Base-by-base conservation (phyloP, 2,888 invertebrate species). In the Gastracanthus pulcherrimus region DNA sequence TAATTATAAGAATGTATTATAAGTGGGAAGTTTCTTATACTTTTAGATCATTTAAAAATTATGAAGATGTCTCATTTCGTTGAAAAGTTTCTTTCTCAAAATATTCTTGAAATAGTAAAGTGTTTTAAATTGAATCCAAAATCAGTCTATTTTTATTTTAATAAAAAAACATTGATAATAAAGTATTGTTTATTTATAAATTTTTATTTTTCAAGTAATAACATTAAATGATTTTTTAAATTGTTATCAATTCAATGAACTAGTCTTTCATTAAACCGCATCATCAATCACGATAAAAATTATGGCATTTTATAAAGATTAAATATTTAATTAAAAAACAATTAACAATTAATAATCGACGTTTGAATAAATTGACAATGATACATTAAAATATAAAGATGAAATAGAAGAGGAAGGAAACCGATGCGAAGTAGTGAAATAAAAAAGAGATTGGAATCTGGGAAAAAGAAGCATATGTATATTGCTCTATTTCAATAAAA, bases 401-500 rank as follows among this genome's bases (percentile, higher is more conserved):
- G 7, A 23, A 41, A 29, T 23, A 29, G 11, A 9, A 23, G 13
- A 31, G 51, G 34, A 31, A 19, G 51, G 38, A 66, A 16, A 41
- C 6, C 2, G 19, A 31, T 34, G 29, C 7, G 34, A 51, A 70
- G 31, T n/a, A 48, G 4, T 23, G 16, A 36, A 72, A 41, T 16
- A 7, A 45, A 60, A 11, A 29, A 60, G 23, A 64, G 7, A 41
- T 60, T n/a, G 60, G 13, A 60, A 60, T 48, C 41, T 9, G 16
- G 36, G 29, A 36, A 31, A 60, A 13, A 45, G 31, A 62, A 19
- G 36, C 34, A 23, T 29, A 11, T 38, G 29, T 41, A 58, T 72
- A 38, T 62, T 16, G 19, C 29, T 72, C 60, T 72, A 60, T 60
- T 72, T 72, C 58, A 9, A 66, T 67, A 29, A 55, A 67, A 41